Evolutionary conservation across 2,888 invertebrate species (phyloP), one percentile per base, ranked within the genome.

Genomic region (Idaea biselata): DNA sequence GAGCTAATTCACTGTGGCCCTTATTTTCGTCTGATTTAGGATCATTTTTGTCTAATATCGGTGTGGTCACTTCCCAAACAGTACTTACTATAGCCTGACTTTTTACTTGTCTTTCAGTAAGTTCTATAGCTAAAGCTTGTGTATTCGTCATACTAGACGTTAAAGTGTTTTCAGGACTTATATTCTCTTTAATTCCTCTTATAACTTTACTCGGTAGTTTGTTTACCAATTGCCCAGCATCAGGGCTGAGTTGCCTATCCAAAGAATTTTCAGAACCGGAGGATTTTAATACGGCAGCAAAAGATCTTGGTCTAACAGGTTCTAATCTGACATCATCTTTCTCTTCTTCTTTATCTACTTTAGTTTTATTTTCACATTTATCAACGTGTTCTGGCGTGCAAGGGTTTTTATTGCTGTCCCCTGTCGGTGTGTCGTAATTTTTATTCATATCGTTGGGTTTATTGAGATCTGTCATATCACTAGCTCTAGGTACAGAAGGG

Each of bases 121-220:
- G 63, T 66, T 92, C 92, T 54, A 82, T 77, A 0, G 85, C 88
- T 61, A 92, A 66, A 0, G 89, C 83, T 73, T 86, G 86, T 0
- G 89, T 87, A 59, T 87, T 88, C 0, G 84, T 87, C 82, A 88
- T 88, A 60, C 87, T 90, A 0, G 90, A 86, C 0, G 89, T 93
- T 8, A 93, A 66, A 0, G 94, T 94, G 62, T 94, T 94, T 70
- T 94, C 94, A 0, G 94, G 94, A 63, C 94, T 94, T 1, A 94
- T 94, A 72, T 94, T 94, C 73, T 94, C 94, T 80, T 94, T 94
- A 16, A 94, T 94, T 6, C 93, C 93, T 71, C 93, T 79, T 60
- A 94, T 94, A 5, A 94, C 83, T 77, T 94, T 93, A 60, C 86
- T 90, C 0, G 94, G 93, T 62, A 94, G 83, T 72, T 93, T 93